Base-by-base conservation (phyloP, 2,797 vertebrate genomes). In the Cryptoprocta ferox region DNA sequence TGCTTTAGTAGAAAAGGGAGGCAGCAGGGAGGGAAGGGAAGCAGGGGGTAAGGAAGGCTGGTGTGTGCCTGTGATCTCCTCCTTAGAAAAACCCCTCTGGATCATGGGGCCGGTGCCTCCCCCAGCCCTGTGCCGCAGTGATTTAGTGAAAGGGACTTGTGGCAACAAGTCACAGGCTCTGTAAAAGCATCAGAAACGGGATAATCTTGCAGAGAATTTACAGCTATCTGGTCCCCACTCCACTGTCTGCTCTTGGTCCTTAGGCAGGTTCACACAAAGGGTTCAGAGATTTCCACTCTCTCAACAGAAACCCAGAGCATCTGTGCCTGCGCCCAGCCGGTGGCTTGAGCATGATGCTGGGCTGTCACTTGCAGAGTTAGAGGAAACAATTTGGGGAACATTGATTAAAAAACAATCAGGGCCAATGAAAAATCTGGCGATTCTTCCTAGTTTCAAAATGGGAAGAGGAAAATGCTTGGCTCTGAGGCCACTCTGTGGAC, bases 131-230 rank as follows among this genome's bases (percentile, higher is more conserved):
- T 76, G 53, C 2, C 13, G 39, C 12, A 0, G 5, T 66, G 89
- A 93, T 87, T 91, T 96, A 81, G 59, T 53, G 78, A 93, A 42
- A 35, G 56, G 59, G 4, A 19, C 70, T 48, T 16, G n/a, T 32
- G 79, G 37, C 45, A 28, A 15, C 50, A 63, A 59, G 75, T 79
- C 83, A 24, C 35, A 73, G 30, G 9, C n/a, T 81, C 73, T 45
- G 37, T n/a, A 28, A 89, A 84, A 61, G 35, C 30, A 39, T 16
- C 1, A 0, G 83, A 80, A 91, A 89, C n/a, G 39, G 75, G 59
- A 6, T 48, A 14, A 82, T 39, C 28, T 73, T 19, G 59, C 85
- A 80, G 75, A 66, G 76, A 76, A 81, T 84, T 94, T 87, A 94
- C 0, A 2, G 37, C 65, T 6, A 1, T 87, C 93, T 93, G 14